Evolutionary conservation across 2,113 vertebrate genomes (phyloP).

Genomic region (Xiphias gladius): DNA sequence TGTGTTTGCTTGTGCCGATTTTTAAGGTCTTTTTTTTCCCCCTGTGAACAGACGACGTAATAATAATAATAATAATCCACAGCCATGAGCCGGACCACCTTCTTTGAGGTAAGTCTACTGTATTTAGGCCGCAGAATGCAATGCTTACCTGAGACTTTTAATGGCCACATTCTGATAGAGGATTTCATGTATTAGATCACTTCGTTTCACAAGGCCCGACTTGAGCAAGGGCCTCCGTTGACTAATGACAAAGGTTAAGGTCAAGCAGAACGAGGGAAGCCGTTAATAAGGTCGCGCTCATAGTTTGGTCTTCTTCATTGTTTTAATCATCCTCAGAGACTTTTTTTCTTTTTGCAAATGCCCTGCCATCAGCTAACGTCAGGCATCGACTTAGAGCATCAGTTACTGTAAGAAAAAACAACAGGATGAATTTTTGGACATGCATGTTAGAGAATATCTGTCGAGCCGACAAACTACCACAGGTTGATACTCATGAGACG

Average conservation of each 20-base stretch:
- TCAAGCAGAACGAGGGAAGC: not conserved
- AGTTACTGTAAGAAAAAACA: not conserved
- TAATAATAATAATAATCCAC: not conserved
- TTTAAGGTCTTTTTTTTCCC: slow-evolving; percentile 20
- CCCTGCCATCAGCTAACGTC: not conserved
- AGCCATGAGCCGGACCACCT: slow-evolving; percentile 79
- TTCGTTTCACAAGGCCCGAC: too few relatives aligned
- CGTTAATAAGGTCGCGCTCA: not conserved
- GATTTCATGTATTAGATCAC: not conserved
- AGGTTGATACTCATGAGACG: not conserved
- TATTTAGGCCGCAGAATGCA: not conserved
- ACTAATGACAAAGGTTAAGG: not conserved
- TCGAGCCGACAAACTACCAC: not conserved
- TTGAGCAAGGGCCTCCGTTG: not conserved
- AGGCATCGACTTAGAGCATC: not conserved
- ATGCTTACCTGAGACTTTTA: not conserved
- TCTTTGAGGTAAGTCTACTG: slow-evolving; percentile 80
- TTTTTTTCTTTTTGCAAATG: not conserved
- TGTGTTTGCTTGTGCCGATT: slow-evolving; percentile 34
- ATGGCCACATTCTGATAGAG: not conserved
- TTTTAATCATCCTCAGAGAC: not conserved
- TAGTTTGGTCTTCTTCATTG: not conserved
- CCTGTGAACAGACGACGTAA: slow-evolving; percentile 28
- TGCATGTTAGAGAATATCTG: not conserved
- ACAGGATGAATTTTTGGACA: too few relatives aligned